A percentile compares a stretch with the other conserved stretches of the same genome.
These are phyloP conservation scores for Cherax quadricarinatus DNA, from an alignment of 1,140 invertebrate genomes.

Conservation along the genomic window DNA sequence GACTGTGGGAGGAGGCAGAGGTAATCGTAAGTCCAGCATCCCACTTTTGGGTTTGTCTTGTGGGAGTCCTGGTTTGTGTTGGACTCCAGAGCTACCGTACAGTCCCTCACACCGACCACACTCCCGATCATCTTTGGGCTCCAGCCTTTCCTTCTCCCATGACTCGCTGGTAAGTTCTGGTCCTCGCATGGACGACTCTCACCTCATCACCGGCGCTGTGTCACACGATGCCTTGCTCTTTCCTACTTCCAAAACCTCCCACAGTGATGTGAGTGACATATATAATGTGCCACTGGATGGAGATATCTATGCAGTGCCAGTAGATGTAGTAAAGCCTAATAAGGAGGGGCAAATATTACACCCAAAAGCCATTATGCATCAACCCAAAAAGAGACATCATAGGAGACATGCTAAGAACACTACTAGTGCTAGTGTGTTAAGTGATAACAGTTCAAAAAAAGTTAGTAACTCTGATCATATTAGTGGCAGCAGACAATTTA, in stretches of 20 bases:
- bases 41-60: constrained; percentile 59
- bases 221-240: constrained; percentile 70
- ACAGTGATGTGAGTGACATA: constrained; percentile 67
- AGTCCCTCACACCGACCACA: constrained; percentile 64
- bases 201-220: constrained; percentile 69
- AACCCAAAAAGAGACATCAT: constrained; percentile 65
- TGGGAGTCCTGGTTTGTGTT: constrained; percentile 62
- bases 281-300: constrained; percentile 67
- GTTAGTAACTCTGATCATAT: constrained; percentile 51
- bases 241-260: constrained; percentile 66
- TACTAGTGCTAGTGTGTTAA: constrained; percentile 54
- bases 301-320: constrained; percentile 70
- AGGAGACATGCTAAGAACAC: constrained; percentile 62
- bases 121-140: constrained; percentile 56
- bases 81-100: constrained; percentile 63
- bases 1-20: constrained; percentile 53
- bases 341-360: constrained; percentile 65
- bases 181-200: constrained; percentile 68
- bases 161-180: constrained; percentile 65
- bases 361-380: constrained; percentile 64
- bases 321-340: constrained; percentile 68
- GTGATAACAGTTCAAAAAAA: constrained; percentile 55
- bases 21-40: constrained; percentile 66
- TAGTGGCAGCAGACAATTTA: constrained; percentile 36
- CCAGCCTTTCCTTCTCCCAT: constrained; percentile 65